Evolutionary conservation across 2,797 vertebrate species (phyloP).

Genomic region (Vipera ursinii): DNA sequence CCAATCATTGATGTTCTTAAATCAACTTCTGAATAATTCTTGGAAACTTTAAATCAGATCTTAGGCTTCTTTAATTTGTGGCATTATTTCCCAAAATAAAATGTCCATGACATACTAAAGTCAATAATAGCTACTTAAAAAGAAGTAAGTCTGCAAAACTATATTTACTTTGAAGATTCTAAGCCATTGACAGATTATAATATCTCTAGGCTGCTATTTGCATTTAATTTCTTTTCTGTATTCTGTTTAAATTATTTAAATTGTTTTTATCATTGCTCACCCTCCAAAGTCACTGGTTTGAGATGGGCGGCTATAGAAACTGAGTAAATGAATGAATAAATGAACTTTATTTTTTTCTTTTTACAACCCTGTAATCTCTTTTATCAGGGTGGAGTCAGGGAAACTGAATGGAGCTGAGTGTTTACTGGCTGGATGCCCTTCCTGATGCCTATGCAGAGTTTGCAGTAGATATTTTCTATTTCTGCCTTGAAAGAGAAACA

Average conservation of each 20-base stretch:
- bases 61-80: not conserved
- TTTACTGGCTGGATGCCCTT: not conserved
- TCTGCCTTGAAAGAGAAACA: not conserved
- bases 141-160: not conserved
- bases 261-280: not conserved
- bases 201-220: not conserved
- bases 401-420: not conserved
- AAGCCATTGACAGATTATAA: not conserved
- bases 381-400: not conserved
- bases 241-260: not conserved
- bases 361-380: not conserved
- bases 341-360: not conserved
- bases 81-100: not conserved
- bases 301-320: not conserved
- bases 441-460: not conserved
- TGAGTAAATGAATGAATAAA: not conserved
- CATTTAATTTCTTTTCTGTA: not conserved
- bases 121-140: not conserved
- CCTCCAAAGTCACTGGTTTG: not conserved
- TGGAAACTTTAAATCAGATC: not conserved
- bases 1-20: conserved; percentile 44
- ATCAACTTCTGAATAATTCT: conserved; percentile 51
- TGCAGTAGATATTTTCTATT: not conserved
- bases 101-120: not conserved
- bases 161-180: not conserved